phyloP scores from a whole-genome alignment of 2,888 invertebrate species.

The Temnothorax ravouxi region DNA sequence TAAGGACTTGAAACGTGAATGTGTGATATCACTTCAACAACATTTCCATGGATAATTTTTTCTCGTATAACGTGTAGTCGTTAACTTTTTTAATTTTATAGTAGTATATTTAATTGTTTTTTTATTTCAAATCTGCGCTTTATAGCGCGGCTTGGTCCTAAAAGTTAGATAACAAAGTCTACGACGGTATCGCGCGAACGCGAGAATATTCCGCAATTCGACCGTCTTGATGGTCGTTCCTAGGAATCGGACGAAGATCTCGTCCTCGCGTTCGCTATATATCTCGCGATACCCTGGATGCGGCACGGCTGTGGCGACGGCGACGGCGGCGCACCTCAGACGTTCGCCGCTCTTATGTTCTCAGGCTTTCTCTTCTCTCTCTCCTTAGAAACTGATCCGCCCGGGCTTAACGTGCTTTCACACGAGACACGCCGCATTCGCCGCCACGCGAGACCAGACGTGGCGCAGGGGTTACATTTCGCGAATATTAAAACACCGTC shows the following conservation, averaged over 20 bases:
- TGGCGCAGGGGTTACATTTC: constrained; percentile 53
- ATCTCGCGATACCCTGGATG: constrained; percentile 78
- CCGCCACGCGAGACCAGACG: constrained; percentile 49
- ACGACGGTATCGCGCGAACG: neutral
- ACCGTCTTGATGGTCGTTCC: constrained; percentile 61
- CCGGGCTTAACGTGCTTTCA: constrained; percentile 83
- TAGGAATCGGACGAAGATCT: constrained; percentile 62
- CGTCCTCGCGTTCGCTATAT: constrained; percentile 63
- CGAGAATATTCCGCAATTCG: constrained; percentile 62
- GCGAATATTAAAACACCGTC: constrained; percentile 42
- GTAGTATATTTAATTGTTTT: neutral
- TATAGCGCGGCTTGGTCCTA: neutral
- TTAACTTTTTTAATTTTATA: neutral
- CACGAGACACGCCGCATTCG: constrained; percentile 78
- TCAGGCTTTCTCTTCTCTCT: constrained; percentile 86
- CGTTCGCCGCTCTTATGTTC: constrained; percentile 80
- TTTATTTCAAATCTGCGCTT: neutral
- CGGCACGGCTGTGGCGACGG: constrained; percentile 64
- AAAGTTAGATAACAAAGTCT: neutral
- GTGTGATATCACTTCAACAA: neutral
- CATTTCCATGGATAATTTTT: neutral
- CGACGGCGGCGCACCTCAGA: constrained; percentile 66
- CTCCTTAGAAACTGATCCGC: constrained; percentile 84
- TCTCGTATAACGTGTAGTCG: neutral
- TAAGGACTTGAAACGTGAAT: neutral